Base-by-base conservation (phyloP, 1,140 invertebrate genomes). In the Epicauta chinensis region DNA sequence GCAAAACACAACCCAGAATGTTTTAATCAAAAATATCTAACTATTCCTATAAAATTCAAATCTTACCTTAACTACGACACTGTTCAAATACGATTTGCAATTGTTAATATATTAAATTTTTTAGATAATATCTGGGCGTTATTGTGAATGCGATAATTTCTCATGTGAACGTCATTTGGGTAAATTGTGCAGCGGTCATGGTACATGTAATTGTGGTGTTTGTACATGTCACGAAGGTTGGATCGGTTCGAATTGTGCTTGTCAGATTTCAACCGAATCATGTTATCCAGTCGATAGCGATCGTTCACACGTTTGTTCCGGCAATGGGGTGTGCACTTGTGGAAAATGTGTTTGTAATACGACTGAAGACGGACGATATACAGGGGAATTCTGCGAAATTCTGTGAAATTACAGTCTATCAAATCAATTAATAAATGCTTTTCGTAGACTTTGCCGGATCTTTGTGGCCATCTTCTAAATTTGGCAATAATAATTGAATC, bases 61-160 rank as follows among this genome's bases (percentile, higher is more conserved):
- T n/a, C n/a, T n/a, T n/a, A n/a, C n/a, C n/a, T n/a, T n/a, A n/a
- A n/a, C n/a, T n/a, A n/a, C n/a, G n/a, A n/a, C n/a, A n/a, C n/a
- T n/a, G n/a, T n/a, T n/a, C n/a, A n/a, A 15, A 15, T 4, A 35
- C 30, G 4, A 23, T 5, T 2, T 7, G 7, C 7, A 23, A 0
- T 23, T 23, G 2, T 17, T 40, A 3, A 16, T 40, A 13, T 16
- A n/a, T 13, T 16, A 13, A 0, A 16, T 40, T 16, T 1, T 47
- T 47, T 15, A 39, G 36, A 41, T 17, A 15, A 65, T 76, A 30
- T 78, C 73, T 36, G 87, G 87, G 1, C 70, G 72, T 15, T 88
- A 74, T 65, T 91, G 88, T 64, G 77, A 90, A 63, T 90, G 86
- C 65, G 82, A 89, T 66, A 80, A 85, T 61, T 85, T 83, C 61